Evolutionary conservation across 1,140 invertebrate genomes (phyloP).

Genomic region (Agraylea sexmaculata): DNA sequence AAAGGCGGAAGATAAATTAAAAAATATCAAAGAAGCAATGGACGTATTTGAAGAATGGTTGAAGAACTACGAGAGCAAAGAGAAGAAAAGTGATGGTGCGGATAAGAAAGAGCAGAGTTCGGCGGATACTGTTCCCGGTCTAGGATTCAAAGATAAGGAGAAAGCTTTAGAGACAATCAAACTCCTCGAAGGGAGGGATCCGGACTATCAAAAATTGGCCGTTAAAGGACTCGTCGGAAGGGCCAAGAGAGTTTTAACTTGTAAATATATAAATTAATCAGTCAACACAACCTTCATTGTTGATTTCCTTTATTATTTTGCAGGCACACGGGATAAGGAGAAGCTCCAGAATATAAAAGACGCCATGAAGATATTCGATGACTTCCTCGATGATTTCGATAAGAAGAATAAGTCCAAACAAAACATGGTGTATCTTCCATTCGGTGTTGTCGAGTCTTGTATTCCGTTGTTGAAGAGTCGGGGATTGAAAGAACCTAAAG

Average conservation of each 20-base stretch:
- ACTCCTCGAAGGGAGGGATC: conserved; percentile 47
- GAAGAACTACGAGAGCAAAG: conserved; percentile 37
- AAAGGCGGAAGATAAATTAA: conserved; percentile 54
- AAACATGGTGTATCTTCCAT: conserved; percentile 46
- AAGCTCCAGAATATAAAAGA: conserved; percentile 55
- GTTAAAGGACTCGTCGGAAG: conserved; percentile 50
- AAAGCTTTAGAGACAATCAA: conserved; percentile 33
- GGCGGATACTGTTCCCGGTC: conserved; percentile 44
- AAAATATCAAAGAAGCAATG: conserved; percentile 55
- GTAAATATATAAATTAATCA: conserved; percentile 27
- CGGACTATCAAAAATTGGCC: conserved; percentile 51
- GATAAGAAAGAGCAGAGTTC: conserved; percentile 17
- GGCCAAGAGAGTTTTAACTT: conserved; percentile 48
- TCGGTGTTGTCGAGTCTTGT: conserved; percentile 27
- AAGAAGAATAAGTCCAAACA: conserved; percentile 44
- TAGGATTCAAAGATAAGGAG: conserved; percentile 53
- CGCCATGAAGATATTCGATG: conserved; percentile 47
- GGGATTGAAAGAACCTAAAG: background rate
- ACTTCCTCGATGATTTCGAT: conserved; percentile 52
- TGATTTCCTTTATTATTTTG: conserved; percentile 12
- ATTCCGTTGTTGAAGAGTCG: conserved; percentile 5
- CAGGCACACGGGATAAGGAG: conserved; percentile 51
- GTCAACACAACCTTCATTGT: background rate
- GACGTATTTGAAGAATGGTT: conserved; percentile 53
- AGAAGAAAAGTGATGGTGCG: conserved; percentile 20